Base-by-base conservation (phyloP, 2,888 invertebrate species). In the Acheta domesticus region DNA sequence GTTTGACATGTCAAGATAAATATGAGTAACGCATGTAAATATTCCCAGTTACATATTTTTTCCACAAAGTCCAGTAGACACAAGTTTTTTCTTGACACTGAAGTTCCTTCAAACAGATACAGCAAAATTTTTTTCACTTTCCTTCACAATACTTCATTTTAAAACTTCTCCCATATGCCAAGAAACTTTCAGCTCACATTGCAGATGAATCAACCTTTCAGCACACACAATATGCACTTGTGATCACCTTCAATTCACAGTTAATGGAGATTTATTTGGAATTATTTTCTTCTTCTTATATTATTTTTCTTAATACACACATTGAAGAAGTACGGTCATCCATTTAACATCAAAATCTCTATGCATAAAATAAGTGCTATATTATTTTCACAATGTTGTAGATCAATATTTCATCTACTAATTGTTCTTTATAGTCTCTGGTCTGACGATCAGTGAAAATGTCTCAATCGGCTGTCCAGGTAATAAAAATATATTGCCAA, bases 11-110 rank as follows among this genome's bases (percentile, higher is more conserved):
- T 62, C 62, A 62, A 62, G 16, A 62, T 62, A 36, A 36, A 36
- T 62, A 62, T 62, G n/a, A 62, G n/a, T n/a, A n/a, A 62, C n/a
- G 62, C 62, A 62, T 62, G 14, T 62, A 62, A 62, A 62, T 62
- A 62, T 62, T 62, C 16, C 62, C 62, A 62, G 14, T 19, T n/a
- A 62, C 62, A 62, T n/a, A 62, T n/a, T 19, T 62, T 62, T 62
- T n/a, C 62, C 14, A 62, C n/a, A 62, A 19, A n/a, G 62, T 62
- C n/a, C 62, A 62, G 62, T 62, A 19, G 14, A 62, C 62, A 62
- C 62, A 62, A 62, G n/a, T n/a, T 62, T 62, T 62, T 62, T n/a
- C 16, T 14, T 62, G 62, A 62, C 62, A 62, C 62, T 19, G n/a
- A 19, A 62, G 14, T 62, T n/a, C 62, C 62, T n/a, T 62, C 62